These are phyloP conservation scores for Xenopus laevis DNA, from an alignment of 2,113 vertebrate species.

Conservation along the genomic window DNA sequence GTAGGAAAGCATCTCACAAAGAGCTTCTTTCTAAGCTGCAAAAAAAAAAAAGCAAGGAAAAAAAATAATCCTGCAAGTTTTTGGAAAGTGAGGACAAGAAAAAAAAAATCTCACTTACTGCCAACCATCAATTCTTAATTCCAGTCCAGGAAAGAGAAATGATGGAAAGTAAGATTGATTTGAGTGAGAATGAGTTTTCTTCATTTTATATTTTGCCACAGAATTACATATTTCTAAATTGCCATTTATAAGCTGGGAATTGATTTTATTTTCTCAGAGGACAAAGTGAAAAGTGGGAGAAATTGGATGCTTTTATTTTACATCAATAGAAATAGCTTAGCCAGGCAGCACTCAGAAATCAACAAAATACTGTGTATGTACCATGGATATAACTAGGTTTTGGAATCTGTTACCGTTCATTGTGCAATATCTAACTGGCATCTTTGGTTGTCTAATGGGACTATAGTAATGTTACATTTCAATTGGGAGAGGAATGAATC, in stretches of 20 bases:
- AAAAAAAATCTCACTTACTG: conserved; percentile 58
- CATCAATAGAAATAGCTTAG: conserved; percentile 35
- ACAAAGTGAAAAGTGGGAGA: conserved; percentile 36
- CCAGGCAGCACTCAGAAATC: conserved; percentile 6
- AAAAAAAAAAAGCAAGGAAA: conserved; percentile 15
- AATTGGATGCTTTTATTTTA: conserved; percentile 41
- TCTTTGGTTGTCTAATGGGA: no score
- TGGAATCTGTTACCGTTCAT: no score
- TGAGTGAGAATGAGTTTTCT: conserved; percentile 49
- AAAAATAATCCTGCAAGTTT: conserved; percentile 35
- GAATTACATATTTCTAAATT: conserved; percentile 64
- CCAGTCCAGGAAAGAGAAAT: conserved; percentile 50
- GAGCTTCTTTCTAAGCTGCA: conserved; percentile 34
- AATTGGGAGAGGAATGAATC: no score
- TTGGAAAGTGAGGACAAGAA: conserved; percentile 28
- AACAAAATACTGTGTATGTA: conserved; percentile 16
- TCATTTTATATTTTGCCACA: conserved; percentile 56
- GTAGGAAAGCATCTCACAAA: conserved; percentile 51
- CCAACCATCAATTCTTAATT: conserved; percentile 60
- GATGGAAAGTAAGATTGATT: conserved; percentile 65
- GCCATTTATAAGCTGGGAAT: conserved; percentile 60
- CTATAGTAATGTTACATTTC: no score
- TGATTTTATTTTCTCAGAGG: conserved; percentile 61
- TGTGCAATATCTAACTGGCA: no score
- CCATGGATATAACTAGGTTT: no score